phyloP scores from a whole-genome alignment of 2,797 vertebrate genomes.

The Enteromius afrohamiltoni region DNA sequence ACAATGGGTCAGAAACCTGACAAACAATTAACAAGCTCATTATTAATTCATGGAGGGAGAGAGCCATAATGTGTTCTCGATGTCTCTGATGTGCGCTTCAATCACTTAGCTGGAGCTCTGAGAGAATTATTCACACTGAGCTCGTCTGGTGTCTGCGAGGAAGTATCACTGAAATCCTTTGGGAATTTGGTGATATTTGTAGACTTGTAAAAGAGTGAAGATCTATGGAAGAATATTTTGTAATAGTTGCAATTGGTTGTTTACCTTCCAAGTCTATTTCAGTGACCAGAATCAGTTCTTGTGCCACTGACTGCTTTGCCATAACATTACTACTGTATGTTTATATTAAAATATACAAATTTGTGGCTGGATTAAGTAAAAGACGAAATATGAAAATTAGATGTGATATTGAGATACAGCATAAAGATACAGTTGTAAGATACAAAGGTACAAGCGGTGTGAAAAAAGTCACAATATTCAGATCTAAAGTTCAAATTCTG shows the following conservation, averaged over 20 bases:
- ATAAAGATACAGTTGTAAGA: no score
- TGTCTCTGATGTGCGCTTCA: slow-evolving; percentile 33
- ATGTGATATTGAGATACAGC: no score
- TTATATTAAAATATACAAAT: not conserved
- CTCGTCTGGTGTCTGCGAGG: slow-evolving; percentile 29
- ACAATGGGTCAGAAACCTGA: slow-evolving; percentile 20
- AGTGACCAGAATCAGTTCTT: not conserved
- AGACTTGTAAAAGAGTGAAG: not conserved
- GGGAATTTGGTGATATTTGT: slow-evolving; percentile 5
- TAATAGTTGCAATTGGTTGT: slow-evolving; percentile 7
- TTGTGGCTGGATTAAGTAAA: not conserved
- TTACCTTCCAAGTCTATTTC: slow-evolving; percentile 2
- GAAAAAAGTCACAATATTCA: no score
- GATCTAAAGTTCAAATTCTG: no score
- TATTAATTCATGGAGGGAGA: slow-evolving; percentile 43
- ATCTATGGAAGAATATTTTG: not conserved
- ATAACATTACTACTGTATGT: not conserved
- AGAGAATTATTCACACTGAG: slow-evolving; percentile 36
- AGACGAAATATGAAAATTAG: no score
- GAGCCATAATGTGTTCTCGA: slow-evolving; percentile 32
- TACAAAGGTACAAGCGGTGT: no score
- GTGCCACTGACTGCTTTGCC: not conserved
- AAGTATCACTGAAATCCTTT: not conserved
- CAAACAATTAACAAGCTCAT: slow-evolving; percentile 30
- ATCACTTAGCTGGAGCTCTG: slow-evolving; percentile 21